Percentiles rank a stretch among this genome's conserved stretches.
These are phyloP conservation scores for Psephotus haematonotus DNA, from an alignment of 2,113 vertebrate genomes.

Conservation along the genomic window DNA sequence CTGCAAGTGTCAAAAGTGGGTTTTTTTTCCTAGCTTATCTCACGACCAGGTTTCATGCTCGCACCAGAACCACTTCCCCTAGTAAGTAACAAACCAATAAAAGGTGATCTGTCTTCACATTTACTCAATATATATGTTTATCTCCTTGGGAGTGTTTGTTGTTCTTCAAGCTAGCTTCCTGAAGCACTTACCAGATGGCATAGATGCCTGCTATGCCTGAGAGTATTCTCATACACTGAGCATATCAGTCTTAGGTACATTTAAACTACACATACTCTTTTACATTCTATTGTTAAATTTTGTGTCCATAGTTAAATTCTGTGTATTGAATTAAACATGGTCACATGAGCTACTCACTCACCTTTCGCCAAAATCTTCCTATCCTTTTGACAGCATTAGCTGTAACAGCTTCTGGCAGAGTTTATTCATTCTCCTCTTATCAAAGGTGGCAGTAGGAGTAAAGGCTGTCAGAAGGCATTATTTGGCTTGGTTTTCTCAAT, in stretches of 20 bases:
- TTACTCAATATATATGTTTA: background rate
- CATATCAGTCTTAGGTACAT: accelerated
- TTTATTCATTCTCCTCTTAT: background rate
- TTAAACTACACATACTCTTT: background rate
- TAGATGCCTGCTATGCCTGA: background rate
- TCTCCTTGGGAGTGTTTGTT: background rate
- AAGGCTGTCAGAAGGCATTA: background rate
- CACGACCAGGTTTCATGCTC: background rate
- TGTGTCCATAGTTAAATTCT: background rate
- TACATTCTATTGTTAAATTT: background rate
- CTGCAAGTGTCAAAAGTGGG: background rate
- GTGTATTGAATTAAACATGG: background rate
- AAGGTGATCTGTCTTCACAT: background rate
- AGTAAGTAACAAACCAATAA: background rate
- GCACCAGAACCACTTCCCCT: background rate
- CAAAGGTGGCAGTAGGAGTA: background rate
- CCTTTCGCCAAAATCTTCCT: background rate
- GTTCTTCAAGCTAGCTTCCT: background rate
- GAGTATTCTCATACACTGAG: background rate
- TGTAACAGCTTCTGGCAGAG: background rate
- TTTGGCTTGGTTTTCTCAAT: background rate
- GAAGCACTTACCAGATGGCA: background rate
- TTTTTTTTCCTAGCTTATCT: background rate
- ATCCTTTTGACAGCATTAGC: background rate
- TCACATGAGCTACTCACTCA: background rate